phyloP scores from a whole-genome alignment of 2,888 invertebrate genomes.

The Calephelis perditalis region DNA sequence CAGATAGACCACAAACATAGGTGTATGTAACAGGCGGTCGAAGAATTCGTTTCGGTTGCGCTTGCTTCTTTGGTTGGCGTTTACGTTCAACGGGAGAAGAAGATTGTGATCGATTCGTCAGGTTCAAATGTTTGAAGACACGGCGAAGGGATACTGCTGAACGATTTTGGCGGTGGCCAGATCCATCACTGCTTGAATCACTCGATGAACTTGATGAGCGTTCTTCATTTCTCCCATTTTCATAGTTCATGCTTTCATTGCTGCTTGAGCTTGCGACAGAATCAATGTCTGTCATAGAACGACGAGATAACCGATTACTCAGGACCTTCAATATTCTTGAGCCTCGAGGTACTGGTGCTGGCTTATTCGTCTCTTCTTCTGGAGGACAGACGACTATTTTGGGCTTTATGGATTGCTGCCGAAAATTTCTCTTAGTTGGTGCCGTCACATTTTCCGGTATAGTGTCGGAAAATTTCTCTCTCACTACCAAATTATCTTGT shows the following conservation, averaged over 20 bases:
- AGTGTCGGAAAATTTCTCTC: conserved; percentile 54
- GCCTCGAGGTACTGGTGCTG: conserved; percentile 76
- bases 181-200: conserved; percentile 81
- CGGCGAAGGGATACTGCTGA: conserved; percentile 83
- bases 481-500: conserved; percentile 51
- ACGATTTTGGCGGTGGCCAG: conserved; percentile 66
- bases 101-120: conserved; percentile 81
- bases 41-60: conserved; percentile 85
- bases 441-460: conserved; percentile 46
- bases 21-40: conserved; percentile 88
- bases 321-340: conserved; percentile 82
- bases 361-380: conserved; percentile 73
- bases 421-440: conserved; percentile 42
- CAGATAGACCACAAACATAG: conserved; percentile 88
- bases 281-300: conserved; percentile 56
- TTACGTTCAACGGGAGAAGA: conserved; percentile 73
- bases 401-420: conserved; percentile 59
- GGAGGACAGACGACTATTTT: conserved; percentile 72
- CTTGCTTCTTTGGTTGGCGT: conserved; percentile 75
- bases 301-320: conserved; percentile 79
- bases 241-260: conserved; percentile 63
- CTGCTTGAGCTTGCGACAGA: conserved; percentile 67
- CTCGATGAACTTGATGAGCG: conserved; percentile 77
- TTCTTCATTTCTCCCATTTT: conserved; percentile 54
- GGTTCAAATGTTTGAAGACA: conserved; percentile 83